phyloP scores from a whole-genome alignment of 1,140 invertebrate species.

The Hylyphantes graminicola region DNA sequence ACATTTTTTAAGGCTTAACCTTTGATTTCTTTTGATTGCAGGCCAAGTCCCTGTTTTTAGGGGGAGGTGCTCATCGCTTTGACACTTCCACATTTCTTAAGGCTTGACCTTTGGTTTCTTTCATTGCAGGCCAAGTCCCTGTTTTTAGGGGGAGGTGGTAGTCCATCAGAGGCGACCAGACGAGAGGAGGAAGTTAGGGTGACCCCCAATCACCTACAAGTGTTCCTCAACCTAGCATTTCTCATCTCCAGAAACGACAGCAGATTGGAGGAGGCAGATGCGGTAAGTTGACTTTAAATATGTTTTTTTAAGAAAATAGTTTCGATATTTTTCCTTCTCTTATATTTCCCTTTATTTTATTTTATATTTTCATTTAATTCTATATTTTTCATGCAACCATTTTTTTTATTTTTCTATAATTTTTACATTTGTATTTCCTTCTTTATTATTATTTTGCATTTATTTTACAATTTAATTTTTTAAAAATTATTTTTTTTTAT shows the following conservation, averaged over 20 bases:
- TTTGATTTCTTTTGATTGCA: slow-evolving; percentile 63
- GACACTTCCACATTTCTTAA: slow-evolving; percentile 13
- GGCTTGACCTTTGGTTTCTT: too few relatives aligned
- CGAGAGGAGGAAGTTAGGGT: slow-evolving; percentile 61
- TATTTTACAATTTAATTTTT: too few relatives aligned
- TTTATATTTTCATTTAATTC: too few relatives aligned
- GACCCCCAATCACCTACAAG: slow-evolving; percentile 69
- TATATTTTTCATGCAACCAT: too few relatives aligned
- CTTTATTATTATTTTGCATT: too few relatives aligned
- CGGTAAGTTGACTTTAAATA: slow-evolving; percentile 32
- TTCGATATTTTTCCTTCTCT: too few relatives aligned
- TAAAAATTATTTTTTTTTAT: too few relatives aligned
- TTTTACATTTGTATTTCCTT: too few relatives aligned
- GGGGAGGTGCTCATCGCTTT: too few relatives aligned
- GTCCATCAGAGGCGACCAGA: slow-evolving; percentile 71
- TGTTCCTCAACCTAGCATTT: slow-evolving; percentile 69
- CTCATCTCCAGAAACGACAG: slow-evolving; percentile 67
- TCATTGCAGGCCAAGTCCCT: slow-evolving; percentile 81
- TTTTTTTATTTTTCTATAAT: too few relatives aligned
- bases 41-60: slow-evolving; percentile 90
- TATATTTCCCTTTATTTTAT: too few relatives aligned
- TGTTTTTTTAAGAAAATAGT: too few relatives aligned
- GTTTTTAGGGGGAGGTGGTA: slow-evolving; percentile 74
- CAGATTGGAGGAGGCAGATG: slow-evolving; percentile 68
- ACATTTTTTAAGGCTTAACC: background rate